These are phyloP conservation scores for Phymorhynchus buccinoides DNA, from an alignment of 1,140 invertebrate species.

Conservation along the genomic window DNA sequence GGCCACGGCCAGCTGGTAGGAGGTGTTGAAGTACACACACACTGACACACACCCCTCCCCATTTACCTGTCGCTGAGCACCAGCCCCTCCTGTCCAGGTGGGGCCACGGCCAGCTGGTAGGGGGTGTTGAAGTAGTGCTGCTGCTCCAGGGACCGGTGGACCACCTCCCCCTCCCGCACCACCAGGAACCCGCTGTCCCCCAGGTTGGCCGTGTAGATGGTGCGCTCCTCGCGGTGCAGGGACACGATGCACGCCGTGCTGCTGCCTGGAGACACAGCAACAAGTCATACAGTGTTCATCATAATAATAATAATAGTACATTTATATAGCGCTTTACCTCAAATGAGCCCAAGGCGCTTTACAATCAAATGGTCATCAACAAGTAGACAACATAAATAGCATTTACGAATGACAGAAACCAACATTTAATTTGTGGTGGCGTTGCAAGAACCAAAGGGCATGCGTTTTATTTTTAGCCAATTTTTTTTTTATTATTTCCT, in stretches of 20 bases:
- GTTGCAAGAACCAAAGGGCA: too few species aligned
- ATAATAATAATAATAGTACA: too few species aligned
- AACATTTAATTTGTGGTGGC: too few species aligned
- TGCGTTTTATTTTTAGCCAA: too few species aligned
- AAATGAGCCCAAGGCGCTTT: too few species aligned
- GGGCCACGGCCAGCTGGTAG: slow-evolving; percentile 94
- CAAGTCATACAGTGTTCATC: too few species aligned
- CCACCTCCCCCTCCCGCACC: slow-evolving; percentile 85
- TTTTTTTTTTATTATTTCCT: too few species aligned
- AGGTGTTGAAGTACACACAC: slow-evolving; percentile 91
- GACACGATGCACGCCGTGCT: slow-evolving; percentile 97
- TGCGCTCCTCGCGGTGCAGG: slow-evolving; percentile 89
- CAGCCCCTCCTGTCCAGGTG: slow-evolving; percentile 86
- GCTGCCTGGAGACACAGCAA: slow-evolving; percentile 80
- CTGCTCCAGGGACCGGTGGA: slow-evolving; percentile 94
- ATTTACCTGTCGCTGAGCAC: slow-evolving; percentile 89
- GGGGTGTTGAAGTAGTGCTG: slow-evolving; percentile 99
- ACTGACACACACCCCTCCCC: neutral
- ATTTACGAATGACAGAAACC: too few species aligned
- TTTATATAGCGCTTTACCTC: too few species aligned
- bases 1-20: slow-evolving; percentile 94
- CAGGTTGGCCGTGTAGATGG: slow-evolving; percentile 95
- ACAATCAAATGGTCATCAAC: too few species aligned
- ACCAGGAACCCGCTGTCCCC: slow-evolving; percentile 98
- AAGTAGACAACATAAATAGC: too few species aligned